Base-by-base conservation (phyloP, 1,140 invertebrate genomes). In the Oscheius sp. region DNA sequence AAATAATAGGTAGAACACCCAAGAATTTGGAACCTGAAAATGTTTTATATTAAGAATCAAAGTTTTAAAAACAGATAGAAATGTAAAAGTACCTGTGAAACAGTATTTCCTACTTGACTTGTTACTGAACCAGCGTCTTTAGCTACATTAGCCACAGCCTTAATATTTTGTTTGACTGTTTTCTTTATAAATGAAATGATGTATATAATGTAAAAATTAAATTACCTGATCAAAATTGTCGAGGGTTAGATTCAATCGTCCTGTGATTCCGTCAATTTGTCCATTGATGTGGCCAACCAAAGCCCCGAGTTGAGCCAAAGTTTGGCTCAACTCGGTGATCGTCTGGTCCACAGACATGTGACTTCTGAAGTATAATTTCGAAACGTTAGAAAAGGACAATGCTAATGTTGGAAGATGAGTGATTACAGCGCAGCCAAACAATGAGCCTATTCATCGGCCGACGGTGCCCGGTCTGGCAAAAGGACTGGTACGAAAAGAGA, bases 1-100 rank as follows among this genome's bases (percentile, higher is more conserved):
- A 45, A 81, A 83, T 18, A 81, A 52, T 32, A 82, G 49, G 68
- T 81, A 81, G 74, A 81, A 81, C 26, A 82, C 75, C 80, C 80
- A 81, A 3, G 81, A 64, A 55, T 79, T 79, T 26, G 80, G 80
- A 42, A 80, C 68, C 79, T 80, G 61, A 58, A 82, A 55, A 35
- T 7, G 29, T n/a, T 63, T 20, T 7, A 18, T 20, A 61, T 18
- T 31, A 69, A 61, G 10, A 23, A 58, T 52, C 7, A 36, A 55
- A 20, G 34, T 18, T 23, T 35, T 2, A 35, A 63, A 26, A 36
- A 63, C 28, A n/a, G n/a, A n/a, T n/a, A n/a, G 52, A 15, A 23
- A 75, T 63, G 18, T 32, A 62, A n/a, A n/a, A 74, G 68, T 42
- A 83, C 81, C 55, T 83, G 81, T 38, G 66, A 67, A 45, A 81